phyloP scores from a whole-genome alignment of 2,797 vertebrate genomes.

The Chanos chanos region DNA sequence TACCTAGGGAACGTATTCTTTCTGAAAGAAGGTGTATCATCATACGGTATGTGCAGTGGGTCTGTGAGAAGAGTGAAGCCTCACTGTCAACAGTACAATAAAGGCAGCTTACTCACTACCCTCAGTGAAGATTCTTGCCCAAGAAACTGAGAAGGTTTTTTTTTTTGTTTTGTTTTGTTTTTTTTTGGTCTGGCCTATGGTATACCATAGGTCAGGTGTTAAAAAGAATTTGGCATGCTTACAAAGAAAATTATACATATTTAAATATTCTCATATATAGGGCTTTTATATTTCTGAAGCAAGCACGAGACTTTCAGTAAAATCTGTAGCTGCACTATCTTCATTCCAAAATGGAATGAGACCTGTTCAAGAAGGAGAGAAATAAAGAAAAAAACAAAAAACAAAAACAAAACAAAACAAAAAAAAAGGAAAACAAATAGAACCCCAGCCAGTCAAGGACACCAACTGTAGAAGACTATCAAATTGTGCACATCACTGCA shows the following conservation, averaged over 20 bases:
- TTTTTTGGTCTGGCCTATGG: conserved; percentile 39
- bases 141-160: conserved; percentile 39
- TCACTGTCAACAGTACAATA: conserved; percentile 38
- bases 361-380: conserved; percentile 18
- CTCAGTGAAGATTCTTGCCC: conserved; percentile 47
- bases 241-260: conserved; percentile 44
- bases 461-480: conserved; percentile 30
- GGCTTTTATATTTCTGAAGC: conserved; percentile 53
- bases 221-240: conserved; percentile 53
- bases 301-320: conserved; percentile 49
- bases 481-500: conserved; percentile 13
- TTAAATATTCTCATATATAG: conserved; percentile 56
- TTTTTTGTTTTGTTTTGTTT: neutral
- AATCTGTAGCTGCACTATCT: conserved; percentile 54
- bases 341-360: conserved; percentile 44
- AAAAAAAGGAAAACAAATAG: neutral
- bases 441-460: conserved; percentile 35
- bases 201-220: conserved; percentile 29
- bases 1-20: conserved; percentile 32
- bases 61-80: conserved; percentile 30
- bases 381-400: neutral
- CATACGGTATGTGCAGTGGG: conserved; percentile 27
- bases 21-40: conserved; percentile 32
- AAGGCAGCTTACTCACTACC: conserved; percentile 48
- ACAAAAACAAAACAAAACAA: conserved; percentile 3